Percentiles rank a stretch among this genome's conserved stretches.
Evolutionary conservation across 2,797 vertebrate species (phyloP).

Genomic region (Epinephelus coioides): DNA sequence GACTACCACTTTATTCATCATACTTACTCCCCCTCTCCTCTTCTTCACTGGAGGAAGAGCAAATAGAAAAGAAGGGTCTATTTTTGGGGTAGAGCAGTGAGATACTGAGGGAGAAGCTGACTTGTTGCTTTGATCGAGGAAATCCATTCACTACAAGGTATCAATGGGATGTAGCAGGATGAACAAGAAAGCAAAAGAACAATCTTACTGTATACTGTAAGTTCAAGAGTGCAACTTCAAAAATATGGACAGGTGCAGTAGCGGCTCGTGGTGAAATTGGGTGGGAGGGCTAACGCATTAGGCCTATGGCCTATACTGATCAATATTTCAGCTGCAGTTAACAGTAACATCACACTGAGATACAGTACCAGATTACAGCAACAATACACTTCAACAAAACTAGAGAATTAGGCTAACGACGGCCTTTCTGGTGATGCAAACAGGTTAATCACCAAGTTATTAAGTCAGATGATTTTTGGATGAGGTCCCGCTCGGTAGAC

Average conservation of each 20-base stretch:
- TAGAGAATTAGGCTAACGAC: no score
- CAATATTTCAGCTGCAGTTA: no score
- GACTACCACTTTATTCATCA: slow-evolving; percentile 33
- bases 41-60: slow-evolving; percentile 92
- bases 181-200: slow-evolving; percentile 51
- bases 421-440: no score
- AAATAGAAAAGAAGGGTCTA: slow-evolving; percentile 93
- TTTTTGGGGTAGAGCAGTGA: slow-evolving; percentile 91
- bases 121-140: slow-evolving; percentile 84
- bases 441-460: no score
- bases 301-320: no score
- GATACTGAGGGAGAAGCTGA: slow-evolving; percentile 93
- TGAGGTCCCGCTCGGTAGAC: no score
- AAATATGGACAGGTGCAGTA: background rate
- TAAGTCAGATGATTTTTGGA: no score
- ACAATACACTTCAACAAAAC: no score
- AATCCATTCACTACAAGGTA: slow-evolving; percentile 80
- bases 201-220: background rate
- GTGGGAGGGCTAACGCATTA: no score
- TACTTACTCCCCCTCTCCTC: slow-evolving; percentile 92
- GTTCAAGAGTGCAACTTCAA: slow-evolving; percentile 5
- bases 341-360: no score
- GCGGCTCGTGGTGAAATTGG: no score
- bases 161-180: slow-evolving; percentile 24
- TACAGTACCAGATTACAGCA: no score